Evolutionary conservation across 2,113 vertebrate species (phyloP), one percentile per base, ranked within the genome.

Genomic region (Micronycteris hirsuta): DNA sequence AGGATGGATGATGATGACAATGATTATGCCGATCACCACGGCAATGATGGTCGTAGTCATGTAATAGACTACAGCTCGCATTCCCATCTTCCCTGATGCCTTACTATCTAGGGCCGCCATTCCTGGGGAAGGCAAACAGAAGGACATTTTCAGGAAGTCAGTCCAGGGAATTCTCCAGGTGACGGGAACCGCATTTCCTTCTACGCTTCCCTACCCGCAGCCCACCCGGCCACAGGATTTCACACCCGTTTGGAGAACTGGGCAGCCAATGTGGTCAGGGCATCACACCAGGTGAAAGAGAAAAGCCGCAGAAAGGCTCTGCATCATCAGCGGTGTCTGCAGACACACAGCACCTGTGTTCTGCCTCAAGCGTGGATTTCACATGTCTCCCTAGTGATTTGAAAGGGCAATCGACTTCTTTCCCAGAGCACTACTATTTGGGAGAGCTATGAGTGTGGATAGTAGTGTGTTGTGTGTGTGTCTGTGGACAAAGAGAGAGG

Each of bases 1-100:
- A 0, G 99, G 99, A 91, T 99, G 99, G 97, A 99, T 99, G 97
- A 99, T 99, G 96, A 99, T 98, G 97, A 99, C 99, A 98, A 99
- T 98, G 98, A 99, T 98, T 95, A 99, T 99, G 58, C 99, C 99
- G 43, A 99, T 99, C 97, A 99, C 98, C 86, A 99, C 99, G 56
- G 99, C 99, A 88, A 99, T 99, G 97, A 99, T 94, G 1, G 99
- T 99, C 52, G 99, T 99, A 85, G 99, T 99, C 98, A 99, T 99
- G 98, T 99, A 99, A 98, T 99, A 99, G 93, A 99, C 91, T 82
- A 99, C 99, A 2, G 99, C 99, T 97, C 99, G 98, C 94, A 99
- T 85, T 28, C 99, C 99, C 99, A 99, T 99, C 98, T 99, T 99
- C 33, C 99, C 99, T 76, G 99, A 99, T 0, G 99, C 99, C 95